Base-by-base conservation (phyloP, 30 jellyfish, hydroid and myxozoan species). In the Chrysaora quinquecirrha region DNA sequence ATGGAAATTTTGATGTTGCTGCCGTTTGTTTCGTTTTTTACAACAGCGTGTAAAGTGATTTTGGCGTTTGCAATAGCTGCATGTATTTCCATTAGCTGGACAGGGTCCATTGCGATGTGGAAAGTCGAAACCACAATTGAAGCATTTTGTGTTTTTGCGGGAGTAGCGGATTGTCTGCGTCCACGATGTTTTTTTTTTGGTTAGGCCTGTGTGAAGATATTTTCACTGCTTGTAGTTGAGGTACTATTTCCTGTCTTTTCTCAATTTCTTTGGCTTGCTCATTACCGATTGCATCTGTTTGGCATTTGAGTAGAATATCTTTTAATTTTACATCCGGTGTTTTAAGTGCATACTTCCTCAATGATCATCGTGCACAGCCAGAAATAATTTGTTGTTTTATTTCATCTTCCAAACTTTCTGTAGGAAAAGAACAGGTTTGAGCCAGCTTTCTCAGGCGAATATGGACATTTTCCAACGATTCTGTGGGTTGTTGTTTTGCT, bases 41-140 rank as follows among this genome's bases (percentile, higher is more conserved):
- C 65, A 31, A 67, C 83, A 79, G 64, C 83, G 75, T 48, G 83
- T 79, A 83, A 79, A 79, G 35, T 79, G 90, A 79, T 79, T 79
- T 65, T 62, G 62, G 31, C 48, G 29, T 30, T 79, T 64, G 83
- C 75, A 79, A 61, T 38, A 79, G 30, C 65, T 48, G 83, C 90
- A 79, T 27, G 75, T 67, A 34, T 79, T 79, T 64, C 83, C 74
- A 30, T 64, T 29, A 27, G 87, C 87, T 1, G 83, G 90, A 83
- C 83, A 65, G 23, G 90, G 90, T 30, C 58, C 30, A 79, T 64
- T 33, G 19, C 66, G 62, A 64, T 62, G 83, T n/a, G 90, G 90
- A 54, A 16, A 79, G 35, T 34, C 83, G 33, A 78, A 78, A 61
- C 89, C 89, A 78, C 89, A 78, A 38, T 78, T 78, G 47, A 32